Evolutionary conservation across 2,113 vertebrate species (phyloP), one percentile per base, ranked within the genome.

Genomic region (Cisticola juncidis): DNA sequence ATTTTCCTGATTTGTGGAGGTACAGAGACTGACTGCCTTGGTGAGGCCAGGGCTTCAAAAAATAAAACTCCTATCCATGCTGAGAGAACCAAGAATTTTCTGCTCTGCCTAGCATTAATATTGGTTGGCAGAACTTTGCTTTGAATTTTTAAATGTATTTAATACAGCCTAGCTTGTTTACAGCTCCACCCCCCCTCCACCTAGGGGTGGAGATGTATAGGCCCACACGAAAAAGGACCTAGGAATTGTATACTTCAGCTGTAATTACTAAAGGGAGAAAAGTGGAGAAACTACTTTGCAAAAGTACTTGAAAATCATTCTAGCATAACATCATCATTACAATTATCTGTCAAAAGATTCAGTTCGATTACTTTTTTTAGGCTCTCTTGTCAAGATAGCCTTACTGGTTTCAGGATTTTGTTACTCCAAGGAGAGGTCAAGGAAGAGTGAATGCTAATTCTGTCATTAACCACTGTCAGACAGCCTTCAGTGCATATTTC

Each of bases 321-420:
- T 90, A 96, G 94, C 77, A 69, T 97, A 97, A 85, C 91, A 92
- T 97, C 94, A 95, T 96, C 84, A 92, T 97, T 98, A 91, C 93
- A 98, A 96, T 98, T 97, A 97, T 93, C 92, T 97, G 90, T 97
- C 90, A 96, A 91, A 98, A 97, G 86, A 97, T 97, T 97, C 97
- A 95, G 96, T 97, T 98, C 96, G 97, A 94, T 98, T 98, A 97
- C 71, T 74, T 96, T 95, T 88, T 90, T 76, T 38, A 68, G 94
- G 77, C 77, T 88, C 23, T 92, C 74, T 96, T 97, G 84, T 97
- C 94, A 97, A 92, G 93, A 95, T 97, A 89, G 94, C 88, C 91
- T 78, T 95, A 71, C 81, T 94, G 69, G 69, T 91, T 93, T 92
- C 74, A 91, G 91, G 94, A 92, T 94, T 96, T 76, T 96, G 64